Evolutionary conservation across 2,113 vertebrate species (phyloP).

Genomic region (Accipiter virgatus): DNA sequence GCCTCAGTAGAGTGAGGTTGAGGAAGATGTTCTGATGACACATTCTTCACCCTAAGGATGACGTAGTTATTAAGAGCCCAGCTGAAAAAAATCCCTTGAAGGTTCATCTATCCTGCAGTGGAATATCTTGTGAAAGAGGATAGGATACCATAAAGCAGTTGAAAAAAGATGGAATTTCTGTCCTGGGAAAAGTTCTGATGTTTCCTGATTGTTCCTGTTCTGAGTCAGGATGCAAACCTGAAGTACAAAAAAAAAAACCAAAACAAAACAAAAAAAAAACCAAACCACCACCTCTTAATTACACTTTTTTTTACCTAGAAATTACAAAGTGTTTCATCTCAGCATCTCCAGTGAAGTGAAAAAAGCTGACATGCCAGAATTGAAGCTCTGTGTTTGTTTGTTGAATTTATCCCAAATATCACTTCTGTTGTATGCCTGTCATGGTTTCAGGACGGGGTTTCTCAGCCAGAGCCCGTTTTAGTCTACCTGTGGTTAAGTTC

Average conservation of each 20-base stretch:
- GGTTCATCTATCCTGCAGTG: background rate
- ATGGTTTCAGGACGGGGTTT: background rate
- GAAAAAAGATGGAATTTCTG: background rate
- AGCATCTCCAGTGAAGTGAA: background rate
- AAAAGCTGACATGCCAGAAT: background rate
- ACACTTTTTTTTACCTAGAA: background rate
- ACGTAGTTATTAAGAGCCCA: background rate
- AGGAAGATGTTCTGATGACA: background rate
- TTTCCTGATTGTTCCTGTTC: background rate
- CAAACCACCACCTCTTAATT: background rate
- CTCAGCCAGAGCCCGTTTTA: background rate
- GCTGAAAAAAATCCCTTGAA: background rate
- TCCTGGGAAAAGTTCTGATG: background rate
- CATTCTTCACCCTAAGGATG: background rate
- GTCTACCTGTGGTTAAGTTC: no score
- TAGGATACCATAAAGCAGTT: no score
- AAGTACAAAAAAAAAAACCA: background rate
- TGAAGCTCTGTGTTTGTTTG: background rate
- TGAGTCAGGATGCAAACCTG: background rate
- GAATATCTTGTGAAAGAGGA: background rate
- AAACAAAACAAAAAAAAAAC: background rate
- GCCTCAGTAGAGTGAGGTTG: background rate
- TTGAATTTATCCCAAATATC: background rate
- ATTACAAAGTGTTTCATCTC: background rate
- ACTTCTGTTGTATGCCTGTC: background rate